These are phyloP conservation scores for Lycaena phlaeas DNA, from an alignment of 2,888 invertebrate genomes.

Conservation along the genomic window DNA sequence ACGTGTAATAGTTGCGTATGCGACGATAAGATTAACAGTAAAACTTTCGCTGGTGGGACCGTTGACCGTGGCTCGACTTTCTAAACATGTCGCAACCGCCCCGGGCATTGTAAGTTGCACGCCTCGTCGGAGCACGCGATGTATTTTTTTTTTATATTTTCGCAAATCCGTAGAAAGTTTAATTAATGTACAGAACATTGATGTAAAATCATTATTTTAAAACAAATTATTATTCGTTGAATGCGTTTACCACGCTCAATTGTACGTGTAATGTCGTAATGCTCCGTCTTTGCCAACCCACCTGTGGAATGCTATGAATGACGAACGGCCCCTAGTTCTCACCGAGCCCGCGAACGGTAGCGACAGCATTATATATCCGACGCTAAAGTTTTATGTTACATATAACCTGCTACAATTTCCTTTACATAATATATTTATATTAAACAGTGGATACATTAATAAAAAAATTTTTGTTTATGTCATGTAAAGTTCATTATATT, in stretches of 20 bases:
- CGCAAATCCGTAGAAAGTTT: slow-evolving; percentile 55
- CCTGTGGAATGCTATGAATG: slow-evolving; percentile 20
- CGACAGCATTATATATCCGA: not conserved
- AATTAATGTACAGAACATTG: not conserved
- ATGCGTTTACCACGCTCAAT: not conserved
- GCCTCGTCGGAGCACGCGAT: slow-evolving; percentile 56
- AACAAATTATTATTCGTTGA: not conserved
- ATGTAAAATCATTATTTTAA: not conserved
- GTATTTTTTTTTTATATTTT: slow-evolving; percentile 50
- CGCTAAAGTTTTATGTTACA: slow-evolving; percentile 5
- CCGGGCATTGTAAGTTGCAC: slow-evolving; percentile 63
- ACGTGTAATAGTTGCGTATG: slow-evolving; percentile 29
- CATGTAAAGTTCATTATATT: too few relatives aligned
- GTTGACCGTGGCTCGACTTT: slow-evolving; percentile 68
- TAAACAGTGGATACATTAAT: too few relatives aligned
- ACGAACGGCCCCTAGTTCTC: slow-evolving; percentile 17
- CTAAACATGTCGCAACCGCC: slow-evolving; percentile 67
- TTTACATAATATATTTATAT: too few relatives aligned
- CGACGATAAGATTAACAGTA: slow-evolving; percentile 36
- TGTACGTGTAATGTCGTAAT: slow-evolving; percentile 1
- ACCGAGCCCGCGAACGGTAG: slow-evolving; percentile 10
- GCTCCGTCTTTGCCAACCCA: slow-evolving; percentile 19
- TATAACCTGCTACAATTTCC: slow-evolving; percentile 9
- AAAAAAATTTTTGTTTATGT: too few relatives aligned
- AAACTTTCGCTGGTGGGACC: slow-evolving; percentile 65